Conservation (phyloP, 2,888 invertebrate genomes). For the Hecatera dysodea region DNA sequence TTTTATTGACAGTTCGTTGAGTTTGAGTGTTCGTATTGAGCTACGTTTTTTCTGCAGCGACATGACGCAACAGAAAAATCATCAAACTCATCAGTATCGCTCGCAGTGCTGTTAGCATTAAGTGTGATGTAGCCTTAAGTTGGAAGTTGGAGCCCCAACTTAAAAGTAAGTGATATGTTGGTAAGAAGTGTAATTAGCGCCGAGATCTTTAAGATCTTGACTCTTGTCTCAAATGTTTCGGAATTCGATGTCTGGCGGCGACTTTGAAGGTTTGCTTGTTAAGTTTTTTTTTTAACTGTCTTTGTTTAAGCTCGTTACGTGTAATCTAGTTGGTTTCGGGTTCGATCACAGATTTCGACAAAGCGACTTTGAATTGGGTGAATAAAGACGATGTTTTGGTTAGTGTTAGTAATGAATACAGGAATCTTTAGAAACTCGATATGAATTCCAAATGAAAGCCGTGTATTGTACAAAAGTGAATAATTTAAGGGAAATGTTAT, state of each 20-base stretch:
- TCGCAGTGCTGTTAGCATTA: no score
- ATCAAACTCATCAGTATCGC: no score
- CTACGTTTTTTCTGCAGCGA: no score
- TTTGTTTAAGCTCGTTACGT: not conserved
- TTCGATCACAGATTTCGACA: constrained; percentile 7
- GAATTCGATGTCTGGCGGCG: constrained; percentile 42
- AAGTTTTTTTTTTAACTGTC: constrained; percentile 5
- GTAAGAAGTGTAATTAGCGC: constrained; percentile 61
- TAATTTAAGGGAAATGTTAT: no score
- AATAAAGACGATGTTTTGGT: not conserved
- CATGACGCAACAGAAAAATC: no score
- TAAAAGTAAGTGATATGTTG: constrained; percentile 47
- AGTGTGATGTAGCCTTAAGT: not conserved
- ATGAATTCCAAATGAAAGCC: constrained; percentile 4
- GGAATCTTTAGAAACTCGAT: not conserved
- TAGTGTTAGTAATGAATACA: not conserved
- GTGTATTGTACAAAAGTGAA: no score
- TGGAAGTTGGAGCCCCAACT: constrained; percentile 14
- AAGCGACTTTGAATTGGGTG: not conserved
- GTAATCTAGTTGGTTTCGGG: constrained; percentile 31
- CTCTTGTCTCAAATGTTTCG: constrained; percentile 43
- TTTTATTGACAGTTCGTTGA: no score
- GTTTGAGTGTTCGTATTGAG: no score
- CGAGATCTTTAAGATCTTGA: constrained; percentile 42
- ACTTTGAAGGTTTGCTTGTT: constrained; percentile 26